A percentile compares a stretch with the other conserved stretches of the same genome.
These are phyloP conservation scores for Eidolon helvum DNA, from an alignment of 2,113 vertebrate species.

Conservation along the genomic window DNA sequence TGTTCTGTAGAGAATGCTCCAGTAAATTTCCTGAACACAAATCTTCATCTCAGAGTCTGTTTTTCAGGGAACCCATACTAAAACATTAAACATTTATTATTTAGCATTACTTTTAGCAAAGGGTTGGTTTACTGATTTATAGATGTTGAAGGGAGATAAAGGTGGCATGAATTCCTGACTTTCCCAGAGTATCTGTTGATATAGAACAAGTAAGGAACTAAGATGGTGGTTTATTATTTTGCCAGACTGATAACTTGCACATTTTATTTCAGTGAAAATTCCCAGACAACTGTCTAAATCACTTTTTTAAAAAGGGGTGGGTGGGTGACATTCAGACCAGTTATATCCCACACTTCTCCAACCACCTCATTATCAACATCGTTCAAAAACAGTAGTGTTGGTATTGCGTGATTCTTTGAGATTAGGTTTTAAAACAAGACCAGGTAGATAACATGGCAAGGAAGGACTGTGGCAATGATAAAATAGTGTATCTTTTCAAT, in stretches of 20 bases:
- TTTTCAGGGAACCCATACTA: not conserved
- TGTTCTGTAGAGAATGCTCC: not conserved
- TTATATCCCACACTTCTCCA: not conserved
- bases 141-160: constrained; percentile 9
- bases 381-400: not conserved
- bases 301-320: not conserved
- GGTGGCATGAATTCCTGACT: not conserved
- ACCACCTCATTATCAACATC: not conserved
- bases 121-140: not conserved
- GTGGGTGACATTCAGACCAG: not conserved
- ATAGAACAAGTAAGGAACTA: not conserved
- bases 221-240: not conserved
- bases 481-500: not conserved
- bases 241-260: not conserved
- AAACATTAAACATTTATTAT: not conserved
- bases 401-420: not conserved
- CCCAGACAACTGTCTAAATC: not conserved
- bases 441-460: not conserved
- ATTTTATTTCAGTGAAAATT: not conserved
- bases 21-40: not conserved
- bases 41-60: not conserved
- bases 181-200: not conserved
- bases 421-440: not conserved
- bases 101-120: constrained; percentile 25
- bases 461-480: not conserved